Evolutionary conservation across 2,113 vertebrate species (phyloP), one percentile per base, ranked within the genome.

Genomic region (Eira barbara): DNA sequence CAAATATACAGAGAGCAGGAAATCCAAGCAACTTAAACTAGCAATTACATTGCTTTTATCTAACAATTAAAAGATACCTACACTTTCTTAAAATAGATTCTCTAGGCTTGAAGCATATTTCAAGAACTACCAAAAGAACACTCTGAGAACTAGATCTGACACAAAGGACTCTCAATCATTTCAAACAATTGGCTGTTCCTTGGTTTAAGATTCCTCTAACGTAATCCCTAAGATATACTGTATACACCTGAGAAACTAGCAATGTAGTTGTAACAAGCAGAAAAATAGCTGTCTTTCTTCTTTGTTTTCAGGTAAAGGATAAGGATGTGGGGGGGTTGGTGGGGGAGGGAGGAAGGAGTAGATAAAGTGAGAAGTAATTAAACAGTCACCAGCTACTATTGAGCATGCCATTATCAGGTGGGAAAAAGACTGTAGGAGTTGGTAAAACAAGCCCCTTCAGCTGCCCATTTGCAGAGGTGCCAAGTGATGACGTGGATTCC

Each of bases 1-100:
- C 89, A 95, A 95, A 86, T 73, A 95, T 15, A 97, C 25, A 91
- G 82, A 96, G 17, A 95, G 73, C 80, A 95, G 71, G 61, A 52
- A 91, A 91, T 74, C 20, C 13, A 95, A 97, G 78, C 42, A 96
- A 92, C 34, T 94, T 95, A 83, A 61, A 89, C n/a, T 65, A 94
- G 47, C 76, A 93, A 95, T 89, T 84, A 91, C 2, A 78, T 0
- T 63, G 36, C 57, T 85, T 96, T 95, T 87, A 83, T 76, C 21
- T 94, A 97, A 97, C 20, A 91, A 85, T 63, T 74, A 90, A 91
- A 92, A 86, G 47, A 47, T 61, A 71, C 11, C 23, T 80, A 86
- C 27, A 90, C 59, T 76, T 94, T 88, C 91, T 86, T 85, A 89
- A 95, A 93, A 84, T 12, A 94, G 34, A 84, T 78, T 91, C 29